Base-by-base conservation (phyloP, 2,113 vertebrate genomes). In the Tor tambroides region DNA sequence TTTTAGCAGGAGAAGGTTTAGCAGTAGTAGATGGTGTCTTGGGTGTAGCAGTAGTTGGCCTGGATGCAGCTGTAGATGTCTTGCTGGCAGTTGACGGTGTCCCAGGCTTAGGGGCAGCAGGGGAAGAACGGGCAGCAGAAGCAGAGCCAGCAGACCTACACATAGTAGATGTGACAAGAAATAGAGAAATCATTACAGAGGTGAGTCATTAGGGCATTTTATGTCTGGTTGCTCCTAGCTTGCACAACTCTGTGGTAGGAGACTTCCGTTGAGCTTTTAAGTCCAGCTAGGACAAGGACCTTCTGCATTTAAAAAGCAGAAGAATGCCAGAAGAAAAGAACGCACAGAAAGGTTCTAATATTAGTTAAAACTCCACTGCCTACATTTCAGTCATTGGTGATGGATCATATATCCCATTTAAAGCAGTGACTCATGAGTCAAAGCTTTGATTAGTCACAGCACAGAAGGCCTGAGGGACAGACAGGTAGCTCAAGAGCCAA, bases 1-100 rank as follows among this genome's bases (percentile, higher is more conserved):
- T 79, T 92, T 92, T 95, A 90, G 94, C 77, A 69, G 94, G 87
- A 61, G 94, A 88, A 11, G 92, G 83, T 89, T 92, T 95, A 85
- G 83, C 81, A 23, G 86, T 28, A 6, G 91, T 69, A 0, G 91
- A 0, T 65, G 89, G 51, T 11, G 90, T 87, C 84, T 85, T 76
- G 26, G 90, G 30, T 86, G 92, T 76, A n/a, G 91, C 87, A 89
- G 93, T 93, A 9, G 92, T 89, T 76, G 94, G 71, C 71, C 86
- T 88, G 19, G 89, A 74, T 56, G 75, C 41, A 3, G 87, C 41
- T 75, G 89, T 28, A 49, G 87, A 14, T 2, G 84, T 86, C 61
- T 88, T 87, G 69, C 30, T 9, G 56, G 94, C 79, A 87, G 93
- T 92, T 54, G 91, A 26, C 41, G 92, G 84, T 61, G 89, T 46